These are phyloP conservation scores for Thermophis baileyi DNA, from an alignment of 2,113 vertebrate genomes.

Conservation along the genomic window DNA sequence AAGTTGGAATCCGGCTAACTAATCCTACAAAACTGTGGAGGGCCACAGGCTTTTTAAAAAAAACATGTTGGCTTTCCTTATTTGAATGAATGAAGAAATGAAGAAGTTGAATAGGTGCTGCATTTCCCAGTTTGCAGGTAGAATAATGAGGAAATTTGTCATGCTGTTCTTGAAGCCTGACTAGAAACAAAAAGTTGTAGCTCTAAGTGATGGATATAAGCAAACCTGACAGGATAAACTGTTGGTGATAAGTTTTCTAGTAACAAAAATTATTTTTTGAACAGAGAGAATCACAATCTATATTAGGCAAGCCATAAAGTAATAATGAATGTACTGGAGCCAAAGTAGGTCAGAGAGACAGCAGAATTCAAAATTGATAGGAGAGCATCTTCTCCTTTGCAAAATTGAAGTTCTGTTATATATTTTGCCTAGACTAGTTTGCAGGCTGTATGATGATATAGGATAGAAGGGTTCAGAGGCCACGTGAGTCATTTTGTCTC, in stretches of 20 bases:
- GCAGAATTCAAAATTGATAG: background rate
- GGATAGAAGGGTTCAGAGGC: constrained; percentile 37
- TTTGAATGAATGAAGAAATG: background rate
- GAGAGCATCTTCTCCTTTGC: background rate
- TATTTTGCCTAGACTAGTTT: constrained; percentile 48
- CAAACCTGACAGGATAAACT: background rate
- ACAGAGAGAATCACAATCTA: background rate
- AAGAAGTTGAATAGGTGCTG: background rate
- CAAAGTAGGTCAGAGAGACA: background rate
- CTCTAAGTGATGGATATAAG: background rate
- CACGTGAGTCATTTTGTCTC: constrained; percentile 17
- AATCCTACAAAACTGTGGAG: background rate
- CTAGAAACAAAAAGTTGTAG: background rate
- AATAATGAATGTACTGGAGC: background rate
- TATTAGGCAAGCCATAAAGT: background rate
- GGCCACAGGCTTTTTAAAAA: background rate
- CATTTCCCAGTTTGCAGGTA: background rate
- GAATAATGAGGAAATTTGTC: background rate
- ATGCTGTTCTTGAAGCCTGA: background rate
- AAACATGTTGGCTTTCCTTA: background rate
- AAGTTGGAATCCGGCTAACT: background rate
- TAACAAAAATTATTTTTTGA: background rate
- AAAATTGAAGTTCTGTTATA: constrained; percentile 1
- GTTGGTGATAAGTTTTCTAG: background rate
- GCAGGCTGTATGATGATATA: constrained; percentile 36